Evolutionary conservation across 2,888 invertebrate genomes (phyloP).

Genomic region (Plebejus melissa): DNA sequence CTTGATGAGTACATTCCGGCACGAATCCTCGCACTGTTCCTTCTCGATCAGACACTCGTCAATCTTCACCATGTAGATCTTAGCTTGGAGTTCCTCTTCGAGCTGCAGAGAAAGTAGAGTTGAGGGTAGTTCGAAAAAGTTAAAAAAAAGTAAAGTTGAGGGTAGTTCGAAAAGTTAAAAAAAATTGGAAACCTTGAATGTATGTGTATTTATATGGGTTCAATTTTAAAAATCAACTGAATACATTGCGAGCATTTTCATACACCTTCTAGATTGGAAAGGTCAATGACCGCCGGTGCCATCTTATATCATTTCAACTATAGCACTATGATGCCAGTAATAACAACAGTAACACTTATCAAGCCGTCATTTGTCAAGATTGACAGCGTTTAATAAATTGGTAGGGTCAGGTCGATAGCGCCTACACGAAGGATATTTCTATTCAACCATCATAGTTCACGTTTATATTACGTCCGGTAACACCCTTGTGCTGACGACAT

Average conservation of each 20-base stretch:
- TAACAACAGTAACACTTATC: conserved; percentile 9
- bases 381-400: conserved; percentile 15
- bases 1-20: conserved; percentile 87
- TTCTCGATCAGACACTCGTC: conserved; percentile 92
- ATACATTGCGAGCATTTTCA: no score
- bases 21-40: conserved; percentile 85
- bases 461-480: neutral
- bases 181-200: no score
- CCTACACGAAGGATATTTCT: neutral
- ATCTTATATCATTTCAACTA: no score
- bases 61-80: conserved; percentile 93
- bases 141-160: no score
- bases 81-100: conserved; percentile 84
- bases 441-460: neutral
- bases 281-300: no score
- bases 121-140: neutral
- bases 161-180: no score
- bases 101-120: conserved; percentile 58
- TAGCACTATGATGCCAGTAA: neutral
- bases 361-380: conserved; percentile 2
- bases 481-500: neutral
- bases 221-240: no score
- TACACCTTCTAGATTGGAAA: no score
- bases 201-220: no score
- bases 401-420: neutral